These are phyloP conservation scores for Lamprotornis superbus DNA, from an alignment of 2,113 vertebrate genomes.

Conservation along the genomic window DNA sequence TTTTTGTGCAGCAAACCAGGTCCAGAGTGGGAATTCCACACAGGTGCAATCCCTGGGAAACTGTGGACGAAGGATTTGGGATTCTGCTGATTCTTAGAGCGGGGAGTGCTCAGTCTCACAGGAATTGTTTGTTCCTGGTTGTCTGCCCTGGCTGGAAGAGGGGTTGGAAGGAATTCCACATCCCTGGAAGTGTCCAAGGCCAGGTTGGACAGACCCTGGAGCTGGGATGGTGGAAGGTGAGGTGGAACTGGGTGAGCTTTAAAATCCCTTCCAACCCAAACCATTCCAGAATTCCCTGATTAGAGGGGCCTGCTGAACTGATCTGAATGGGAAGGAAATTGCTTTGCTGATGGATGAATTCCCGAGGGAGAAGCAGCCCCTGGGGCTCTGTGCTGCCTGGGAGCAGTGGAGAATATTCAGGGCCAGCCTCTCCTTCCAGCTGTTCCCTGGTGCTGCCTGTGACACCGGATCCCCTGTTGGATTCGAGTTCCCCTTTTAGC, in stretches of 20 bases:
- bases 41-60: background rate
- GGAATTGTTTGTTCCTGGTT: background rate
- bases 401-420: background rate
- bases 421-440: background rate
- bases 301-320: rapidly evolving
- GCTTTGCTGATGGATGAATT: background rate
- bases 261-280: background rate
- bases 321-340: background rate
- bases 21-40: background rate
- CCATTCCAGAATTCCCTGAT: background rate
- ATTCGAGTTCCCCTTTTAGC: background rate
- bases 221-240: background rate
- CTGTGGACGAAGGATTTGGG: background rate
- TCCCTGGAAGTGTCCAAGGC: background rate
- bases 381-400: background rate
- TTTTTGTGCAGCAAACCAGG: background rate
- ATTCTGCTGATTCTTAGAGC: background rate
- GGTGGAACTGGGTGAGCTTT: background rate
- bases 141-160: background rate
- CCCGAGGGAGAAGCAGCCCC: background rate
- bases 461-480: background rate
- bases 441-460: background rate
- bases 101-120: background rate
- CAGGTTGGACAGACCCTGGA: background rate
- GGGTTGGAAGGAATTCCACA: background rate